A percentile compares a stretch with the other conserved stretches of the same genome.
Conservation (phyloP, 2,113 vertebrate genomes). For the Cairina moschata region DNA sequence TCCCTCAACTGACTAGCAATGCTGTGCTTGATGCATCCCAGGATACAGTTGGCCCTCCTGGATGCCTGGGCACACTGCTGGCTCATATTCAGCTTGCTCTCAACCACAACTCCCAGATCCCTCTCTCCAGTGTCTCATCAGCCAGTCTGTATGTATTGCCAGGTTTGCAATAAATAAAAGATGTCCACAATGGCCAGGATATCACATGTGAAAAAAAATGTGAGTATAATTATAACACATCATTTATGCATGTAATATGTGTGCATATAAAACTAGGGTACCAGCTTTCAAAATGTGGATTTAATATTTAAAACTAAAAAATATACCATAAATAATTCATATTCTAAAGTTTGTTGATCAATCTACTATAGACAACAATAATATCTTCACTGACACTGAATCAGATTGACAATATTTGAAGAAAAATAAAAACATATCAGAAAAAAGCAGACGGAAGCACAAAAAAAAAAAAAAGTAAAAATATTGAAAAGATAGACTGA, state of each 20-base stretch:
- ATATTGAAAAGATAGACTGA: neutral
- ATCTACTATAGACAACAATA: neutral
- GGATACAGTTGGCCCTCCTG: too few relatives aligned
- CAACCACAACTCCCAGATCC: too few relatives aligned
- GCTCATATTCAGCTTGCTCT: too few relatives aligned
- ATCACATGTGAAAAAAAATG: fast-evolving
- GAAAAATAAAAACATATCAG: neutral
- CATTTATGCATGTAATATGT: neutral
- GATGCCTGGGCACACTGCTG: too few relatives aligned
- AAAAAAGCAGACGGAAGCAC: neutral
- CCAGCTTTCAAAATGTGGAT: neutral
- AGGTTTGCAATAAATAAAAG: too few relatives aligned
- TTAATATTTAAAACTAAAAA: neutral
- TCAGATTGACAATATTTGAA: neutral
- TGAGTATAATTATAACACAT: neutral
- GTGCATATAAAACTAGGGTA: neutral
- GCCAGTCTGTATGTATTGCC: too few relatives aligned
- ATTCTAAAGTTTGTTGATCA: neutral
- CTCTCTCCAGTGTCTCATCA: too few relatives aligned
- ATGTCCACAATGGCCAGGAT: neutral
- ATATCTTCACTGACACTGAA: neutral
- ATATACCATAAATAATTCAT: neutral
- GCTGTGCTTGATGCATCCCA: too few relatives aligned
- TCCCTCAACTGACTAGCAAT: too few relatives aligned
- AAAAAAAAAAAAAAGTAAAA: neutral